Conservation (phyloP, 2,888 invertebrate genomes). For the Drosophila parthenogenetica region DNA sequence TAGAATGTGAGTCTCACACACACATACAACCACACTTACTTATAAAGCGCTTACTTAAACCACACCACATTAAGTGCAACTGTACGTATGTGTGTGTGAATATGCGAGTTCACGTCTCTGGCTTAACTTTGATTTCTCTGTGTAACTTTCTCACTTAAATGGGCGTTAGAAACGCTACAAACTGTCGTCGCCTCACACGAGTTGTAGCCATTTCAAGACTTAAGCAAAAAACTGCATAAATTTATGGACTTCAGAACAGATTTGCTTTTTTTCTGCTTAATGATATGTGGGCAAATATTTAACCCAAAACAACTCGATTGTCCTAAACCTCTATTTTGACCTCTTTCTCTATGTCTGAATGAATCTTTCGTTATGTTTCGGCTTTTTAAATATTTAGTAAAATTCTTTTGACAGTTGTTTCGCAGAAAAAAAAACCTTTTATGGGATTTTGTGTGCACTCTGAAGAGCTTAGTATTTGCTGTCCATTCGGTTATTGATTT, state of each 20-base stretch:
- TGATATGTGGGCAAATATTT: conserved; percentile 17
- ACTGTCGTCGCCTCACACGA: conserved; percentile 41
- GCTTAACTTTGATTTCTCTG: conserved; percentile 65
- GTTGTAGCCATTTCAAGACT: conserved; percentile 23
- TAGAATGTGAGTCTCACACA: background rate
- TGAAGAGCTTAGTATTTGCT: conserved; percentile 50
- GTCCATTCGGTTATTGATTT: conserved; percentile 57
- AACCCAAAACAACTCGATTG: conserved; percentile 16
- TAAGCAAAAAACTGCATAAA: conserved; percentile 8
- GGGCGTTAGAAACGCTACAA: conserved; percentile 61
- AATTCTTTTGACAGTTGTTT: conserved; percentile 24
- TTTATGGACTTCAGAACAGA: conserved; percentile 4
- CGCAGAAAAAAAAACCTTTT: conserved; percentile 49
- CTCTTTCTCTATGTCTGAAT: background rate
- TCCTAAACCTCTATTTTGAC: background rate
- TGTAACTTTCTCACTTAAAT: conserved; percentile 73
- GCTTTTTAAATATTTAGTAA: conserved; percentile 59
- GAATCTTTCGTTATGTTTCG: conserved; percentile 1
- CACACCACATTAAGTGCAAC: conserved; percentile 39
- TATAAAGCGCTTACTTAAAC: conserved; percentile 45
- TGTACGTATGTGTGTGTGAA: conserved; percentile 9
- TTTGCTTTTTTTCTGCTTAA: background rate
- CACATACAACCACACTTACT: conserved; percentile 26
- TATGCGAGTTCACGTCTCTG: conserved; percentile 43
- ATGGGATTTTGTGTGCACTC: conserved; percentile 53